Evolutionary conservation across 2,797 vertebrate species (phyloP).

Genomic region (Lemur catta): DNA sequence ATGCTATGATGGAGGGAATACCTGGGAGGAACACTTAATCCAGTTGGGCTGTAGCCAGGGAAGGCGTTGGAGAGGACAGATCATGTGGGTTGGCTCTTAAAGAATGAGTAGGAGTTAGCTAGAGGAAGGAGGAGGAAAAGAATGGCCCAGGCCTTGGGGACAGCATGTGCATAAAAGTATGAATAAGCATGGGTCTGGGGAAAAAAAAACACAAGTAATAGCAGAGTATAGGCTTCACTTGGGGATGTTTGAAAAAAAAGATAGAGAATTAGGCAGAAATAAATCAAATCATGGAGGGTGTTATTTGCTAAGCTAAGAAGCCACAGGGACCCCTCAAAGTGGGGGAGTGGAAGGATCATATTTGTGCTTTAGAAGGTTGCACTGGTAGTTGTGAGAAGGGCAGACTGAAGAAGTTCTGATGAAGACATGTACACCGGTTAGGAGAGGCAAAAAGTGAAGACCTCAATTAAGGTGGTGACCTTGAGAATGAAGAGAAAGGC

Average conservation of each 20-base stretch:
- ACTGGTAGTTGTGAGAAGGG: background rate
- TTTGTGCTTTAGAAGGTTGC: background rate
- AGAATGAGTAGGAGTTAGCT: background rate
- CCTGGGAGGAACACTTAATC: background rate
- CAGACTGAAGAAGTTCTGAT: background rate
- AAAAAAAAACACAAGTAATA: background rate
- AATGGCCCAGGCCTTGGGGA: background rate
- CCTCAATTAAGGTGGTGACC: background rate
- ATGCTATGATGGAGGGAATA: background rate
- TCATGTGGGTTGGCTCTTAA: background rate
- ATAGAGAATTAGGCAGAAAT: background rate
- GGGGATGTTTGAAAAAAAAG: background rate
- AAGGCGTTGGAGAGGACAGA: background rate
- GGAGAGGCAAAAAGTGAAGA: background rate
- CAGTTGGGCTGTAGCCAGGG: background rate
- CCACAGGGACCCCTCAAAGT: background rate
- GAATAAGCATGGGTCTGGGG: background rate
- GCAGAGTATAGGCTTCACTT: background rate
- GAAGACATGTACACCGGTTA: background rate
- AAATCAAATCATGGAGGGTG: background rate
- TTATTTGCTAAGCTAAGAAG: background rate
- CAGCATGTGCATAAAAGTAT: background rate
- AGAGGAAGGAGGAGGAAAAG: background rate
- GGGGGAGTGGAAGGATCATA: background rate
- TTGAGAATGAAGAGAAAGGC: background rate